These are phyloP conservation scores for Schizopygopsis malacanthus DNA, from an alignment of 2,797 vertebrate species.

Conservation along the genomic window DNA sequence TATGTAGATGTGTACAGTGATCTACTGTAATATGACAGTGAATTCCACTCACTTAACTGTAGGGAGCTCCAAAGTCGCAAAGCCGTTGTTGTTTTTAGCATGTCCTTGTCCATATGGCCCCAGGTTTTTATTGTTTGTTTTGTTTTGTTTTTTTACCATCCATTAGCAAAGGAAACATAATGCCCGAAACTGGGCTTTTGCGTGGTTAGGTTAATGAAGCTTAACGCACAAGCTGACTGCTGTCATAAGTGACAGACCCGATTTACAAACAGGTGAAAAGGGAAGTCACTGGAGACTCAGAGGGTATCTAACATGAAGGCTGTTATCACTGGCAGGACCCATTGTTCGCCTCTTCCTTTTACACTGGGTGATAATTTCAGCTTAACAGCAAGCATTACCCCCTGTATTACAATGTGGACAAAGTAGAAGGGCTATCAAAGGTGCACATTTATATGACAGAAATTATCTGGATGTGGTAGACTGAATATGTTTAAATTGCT, in stretches of 20 bases:
- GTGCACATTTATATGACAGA: conserved; percentile 15
- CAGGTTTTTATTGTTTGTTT: not conserved
- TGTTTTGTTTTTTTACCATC: not conserved
- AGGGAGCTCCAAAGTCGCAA: too few relatives aligned
- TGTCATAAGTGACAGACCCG: conserved; percentile 67
- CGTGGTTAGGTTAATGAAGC: conserved; percentile 74
- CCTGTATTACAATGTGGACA: conserved; percentile 20
- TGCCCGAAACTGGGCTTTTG: conserved; percentile 61
- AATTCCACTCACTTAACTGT: not conserved
- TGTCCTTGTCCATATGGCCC: conserved; percentile 6
- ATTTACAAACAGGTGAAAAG: conserved; percentile 68
- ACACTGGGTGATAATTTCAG: not conserved
- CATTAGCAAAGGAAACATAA: conserved; percentile 26
- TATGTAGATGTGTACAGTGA: too few relatives aligned
- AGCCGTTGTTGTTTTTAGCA: conserved; percentile 26
- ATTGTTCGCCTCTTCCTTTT: conserved; percentile 12
- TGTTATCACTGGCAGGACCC: conserved; percentile 19
- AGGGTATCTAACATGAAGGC: not conserved
- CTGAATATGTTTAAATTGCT: conserved; percentile 24
- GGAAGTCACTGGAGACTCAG: conserved; percentile 62
- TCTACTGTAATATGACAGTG: not conserved
- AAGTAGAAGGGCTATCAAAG: conserved; percentile 9
- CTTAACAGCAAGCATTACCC: conserved; percentile 43
- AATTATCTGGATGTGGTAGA: not conserved
- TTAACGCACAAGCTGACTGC: conserved; percentile 62